Base-by-base conservation (phyloP, 2,888 invertebrate genomes). In the Tromatobia lineatoria region DNA sequence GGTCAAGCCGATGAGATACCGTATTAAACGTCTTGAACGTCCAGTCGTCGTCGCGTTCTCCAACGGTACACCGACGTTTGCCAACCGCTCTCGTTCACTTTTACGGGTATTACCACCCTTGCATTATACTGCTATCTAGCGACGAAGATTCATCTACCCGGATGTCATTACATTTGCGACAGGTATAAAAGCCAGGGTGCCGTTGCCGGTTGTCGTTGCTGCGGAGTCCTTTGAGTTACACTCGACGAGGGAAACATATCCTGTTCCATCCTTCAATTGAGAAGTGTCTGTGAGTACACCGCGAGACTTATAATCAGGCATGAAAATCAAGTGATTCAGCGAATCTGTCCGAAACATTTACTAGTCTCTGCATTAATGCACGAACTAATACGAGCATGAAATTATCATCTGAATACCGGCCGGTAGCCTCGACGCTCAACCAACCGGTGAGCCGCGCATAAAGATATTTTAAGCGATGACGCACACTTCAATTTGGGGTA, bases 1-100 rank as follows among this genome's bases (percentile, higher is more conserved):
- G 93, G 93, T 93, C 93, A 92, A 89, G 71, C 87, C 87, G 90
- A 93, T 91, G 91, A 91, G 93, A 93, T 93, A 93, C 15, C 87
- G 87, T 4, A 29, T 85, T 81, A 83, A 85, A 88, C 87, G 88
- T 87, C 87, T 82, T 73, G 88, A 88, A 87, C 86, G 88, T 90
- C 88, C 93, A 93, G 92, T 93, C 88, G 88, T 86, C 87, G 88
- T 86, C 89, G 90, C 88, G 91, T 91, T 90, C 91, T 89, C 85
- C 88, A 87, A 73, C 87, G 88, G 88, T 88, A 88, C 88, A 86
- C 82, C 83, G 81, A 80, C 83, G 83, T 69, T 84, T 67, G 42
- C 47, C 42, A 45, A 61, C 3, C 34, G 59, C n/a, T 54, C 74
- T 42, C 71, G 38, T 34, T 54, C 42, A 8, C 52, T 8, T 29